Conservation (phyloP, 2,888 invertebrate genomes). For the Dicranocentrus wangi region DNA sequence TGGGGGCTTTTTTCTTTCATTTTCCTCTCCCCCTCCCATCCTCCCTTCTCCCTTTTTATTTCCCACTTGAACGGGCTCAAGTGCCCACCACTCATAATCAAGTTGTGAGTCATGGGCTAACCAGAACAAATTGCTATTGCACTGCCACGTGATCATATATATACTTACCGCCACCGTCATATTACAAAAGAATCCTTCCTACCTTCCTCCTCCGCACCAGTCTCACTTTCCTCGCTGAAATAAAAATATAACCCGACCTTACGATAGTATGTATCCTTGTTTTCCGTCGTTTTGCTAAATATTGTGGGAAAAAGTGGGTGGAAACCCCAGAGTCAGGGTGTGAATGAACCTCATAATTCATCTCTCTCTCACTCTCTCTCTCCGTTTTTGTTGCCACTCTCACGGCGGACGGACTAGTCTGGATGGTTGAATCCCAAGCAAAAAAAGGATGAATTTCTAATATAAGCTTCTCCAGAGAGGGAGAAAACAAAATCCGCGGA, state of each 20-base stretch:
- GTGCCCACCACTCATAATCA: slow-evolving; percentile 35
- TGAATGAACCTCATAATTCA: slow-evolving; percentile 62
- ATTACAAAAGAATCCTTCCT: not conserved
- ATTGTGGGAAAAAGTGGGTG: not conserved
- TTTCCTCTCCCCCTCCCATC: not conserved
- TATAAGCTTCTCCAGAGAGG: not conserved
- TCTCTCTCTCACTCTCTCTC: too few relatives aligned
- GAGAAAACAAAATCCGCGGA: not conserved
- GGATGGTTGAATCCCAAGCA: not conserved
- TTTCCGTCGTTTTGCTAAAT: not conserved
- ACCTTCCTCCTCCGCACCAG: slow-evolving; percentile 2
- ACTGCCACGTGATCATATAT: not conserved
- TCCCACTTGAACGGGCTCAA: slow-evolving; percentile 38
- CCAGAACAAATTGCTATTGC: slow-evolving; percentile 42
- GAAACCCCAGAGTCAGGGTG: slow-evolving; percentile 26
- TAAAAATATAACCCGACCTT: too few relatives aligned
- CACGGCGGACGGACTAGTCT: not conserved
- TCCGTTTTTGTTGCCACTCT: not conserved
- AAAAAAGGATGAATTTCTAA: slow-evolving; percentile 6
- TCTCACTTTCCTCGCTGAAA: slow-evolving; percentile 34
- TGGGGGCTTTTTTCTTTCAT: slow-evolving; percentile 12
- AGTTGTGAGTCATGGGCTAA: slow-evolving; percentile 43
- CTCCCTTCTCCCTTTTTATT: slow-evolving; percentile 16
- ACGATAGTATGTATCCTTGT: too few relatives aligned
- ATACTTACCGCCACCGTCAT: not conserved